Conservation (phyloP, 2,113 vertebrate genomes). For the Pholis gunnellus region DNA sequence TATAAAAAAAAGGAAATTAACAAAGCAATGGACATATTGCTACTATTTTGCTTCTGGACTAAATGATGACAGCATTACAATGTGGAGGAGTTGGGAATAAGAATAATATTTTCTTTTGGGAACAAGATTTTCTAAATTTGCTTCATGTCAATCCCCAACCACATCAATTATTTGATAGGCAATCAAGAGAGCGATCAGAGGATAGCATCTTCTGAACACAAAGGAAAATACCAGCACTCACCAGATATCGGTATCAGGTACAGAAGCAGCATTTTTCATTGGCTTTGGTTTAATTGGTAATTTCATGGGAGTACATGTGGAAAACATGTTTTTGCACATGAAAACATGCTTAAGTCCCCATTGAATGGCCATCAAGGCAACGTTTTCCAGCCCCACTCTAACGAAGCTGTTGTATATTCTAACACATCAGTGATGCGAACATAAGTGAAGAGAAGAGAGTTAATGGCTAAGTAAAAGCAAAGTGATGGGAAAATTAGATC, state of each 20-base stretch:
- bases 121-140: not conserved
- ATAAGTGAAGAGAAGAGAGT: not conserved
- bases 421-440: conserved; percentile 12
- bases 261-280: not conserved
- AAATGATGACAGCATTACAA: not conserved
- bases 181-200: conserved; percentile 52
- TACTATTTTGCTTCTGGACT: not conserved
- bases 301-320: conserved; percentile 36
- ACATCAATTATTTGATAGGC: conserved; percentile 50
- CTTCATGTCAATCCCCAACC: not conserved
- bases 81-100: not conserved
- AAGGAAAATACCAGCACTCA: conserved; percentile 19
- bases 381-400: not conserved
- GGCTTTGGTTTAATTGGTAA: conserved; percentile 29
- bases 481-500: conserved; percentile 48
- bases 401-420: conserved; percentile 8
- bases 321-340: conserved; percentile 27
- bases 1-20: not conserved
- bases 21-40: not conserved
- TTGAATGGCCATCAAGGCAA: conserved; percentile 12
- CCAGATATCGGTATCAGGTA: not conserved
- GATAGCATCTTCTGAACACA: conserved; percentile 30
- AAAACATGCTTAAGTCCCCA: conserved; percentile 27
- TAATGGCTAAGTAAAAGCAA: conserved; percentile 55
- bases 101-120: not conserved